These are phyloP conservation scores for Meteorus colon DNA, from an alignment of 2,888 invertebrate species.

Conservation along the genomic window DNA sequence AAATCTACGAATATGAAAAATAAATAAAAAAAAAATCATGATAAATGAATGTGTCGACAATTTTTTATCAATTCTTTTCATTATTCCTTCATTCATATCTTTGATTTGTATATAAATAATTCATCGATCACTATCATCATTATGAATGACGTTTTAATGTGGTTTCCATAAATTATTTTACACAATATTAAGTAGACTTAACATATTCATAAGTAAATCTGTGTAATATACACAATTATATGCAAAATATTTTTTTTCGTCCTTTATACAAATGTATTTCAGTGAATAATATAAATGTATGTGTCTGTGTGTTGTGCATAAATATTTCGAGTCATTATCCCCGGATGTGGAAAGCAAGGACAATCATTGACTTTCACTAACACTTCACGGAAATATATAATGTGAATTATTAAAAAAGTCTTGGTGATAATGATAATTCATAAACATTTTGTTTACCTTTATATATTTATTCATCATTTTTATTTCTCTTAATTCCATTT, in stretches of 20 bases:
- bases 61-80: neutral
- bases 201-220: neutral
- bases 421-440: constrained; percentile 32
- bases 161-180: constrained; percentile 26
- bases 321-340: constrained; percentile 31
- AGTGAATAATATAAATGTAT: constrained; percentile 6
- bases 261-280: neutral
- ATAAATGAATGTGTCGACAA: neutral
- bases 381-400: constrained; percentile 48
- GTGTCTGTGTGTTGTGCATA: neutral
- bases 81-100: neutral
- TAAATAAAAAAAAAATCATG: neutral
- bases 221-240: neutral
- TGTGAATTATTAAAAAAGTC: neutral
- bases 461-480: constrained; percentile 14
- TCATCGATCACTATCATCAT: neutral
- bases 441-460: constrained; percentile 22
- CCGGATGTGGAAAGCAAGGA: constrained; percentile 46
- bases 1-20: neutral
- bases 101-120: neutral
- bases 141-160: constrained; percentile 23
- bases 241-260: neutral
- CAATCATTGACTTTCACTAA: constrained; percentile 45
- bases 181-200: neutral
- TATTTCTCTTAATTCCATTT: constrained; percentile 2